Base-by-base conservation (phyloP, 2,113 vertebrate genomes). In the Passer montanus region DNA sequence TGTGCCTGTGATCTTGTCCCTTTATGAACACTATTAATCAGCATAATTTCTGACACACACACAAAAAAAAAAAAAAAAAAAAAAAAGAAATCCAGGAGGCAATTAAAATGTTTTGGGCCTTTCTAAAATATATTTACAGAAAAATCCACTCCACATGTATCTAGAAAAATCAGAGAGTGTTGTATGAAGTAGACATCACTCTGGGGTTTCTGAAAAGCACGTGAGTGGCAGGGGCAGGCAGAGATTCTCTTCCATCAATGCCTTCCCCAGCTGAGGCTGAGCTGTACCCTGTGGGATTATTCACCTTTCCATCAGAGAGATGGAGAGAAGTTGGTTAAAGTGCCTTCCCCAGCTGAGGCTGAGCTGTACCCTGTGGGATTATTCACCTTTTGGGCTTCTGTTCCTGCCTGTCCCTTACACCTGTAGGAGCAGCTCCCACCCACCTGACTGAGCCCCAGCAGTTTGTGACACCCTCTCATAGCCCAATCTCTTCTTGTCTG, bases 381-480 rank as follows among this genome's bases (percentile, higher is more conserved):
- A 8, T 76, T 76, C 22, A 19, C 15, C 43, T 31, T 7, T 20
- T 7, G 86, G 24, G 11, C 4, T 59, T 26, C 50, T 52, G 41
- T 15, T 37, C 33, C 13, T n/a, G 4, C 12, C 55, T 47, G 7
- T 21, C 69, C 53, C 37, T 18, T 18, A 21, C 67, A 49, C 11
- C 24, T 49, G 4, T 2, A 24, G 5, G 14, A 13, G 26, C 44
- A 46, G 53, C 66, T 68, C 64, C 24, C 37, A 60, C 10, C 7
- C 49, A 72, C 39, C 11, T 33, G 31, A 13, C 9, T 24, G 27
- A 49, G 17, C 62, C 56, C 27, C 60, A 75, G 33, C 18, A 49
- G 18, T 39, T 52, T 52, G 15, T 21, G 13, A 43, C 4, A 2
- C 28, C 2, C 3, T 46, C 22, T 31, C 7, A 2, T 3, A 55